phyloP scores from a whole-genome alignment of 2,797 vertebrate species.

The Chaetophractus vellerosus region DNA sequence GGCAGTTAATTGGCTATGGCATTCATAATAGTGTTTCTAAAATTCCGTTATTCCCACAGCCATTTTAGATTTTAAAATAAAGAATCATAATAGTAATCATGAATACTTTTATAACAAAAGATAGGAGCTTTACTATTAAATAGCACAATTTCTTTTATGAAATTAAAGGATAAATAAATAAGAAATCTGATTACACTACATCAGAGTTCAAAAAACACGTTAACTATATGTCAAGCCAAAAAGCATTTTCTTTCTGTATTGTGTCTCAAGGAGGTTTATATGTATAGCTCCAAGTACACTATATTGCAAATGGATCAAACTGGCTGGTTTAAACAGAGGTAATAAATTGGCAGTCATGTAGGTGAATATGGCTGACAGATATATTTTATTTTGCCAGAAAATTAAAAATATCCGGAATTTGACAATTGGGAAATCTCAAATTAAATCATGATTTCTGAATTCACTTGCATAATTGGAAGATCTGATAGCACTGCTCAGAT shows the following conservation, averaged over 20 bases:
- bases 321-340: neutral
- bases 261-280: neutral
- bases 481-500: neutral
- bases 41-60: neutral
- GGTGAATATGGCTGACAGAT: neutral
- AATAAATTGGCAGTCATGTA: neutral
- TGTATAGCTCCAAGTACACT: neutral
- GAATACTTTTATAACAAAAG: neutral
- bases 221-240: constrained; percentile 1
- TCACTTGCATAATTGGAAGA: neutral
- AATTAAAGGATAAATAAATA: neutral
- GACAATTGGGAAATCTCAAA: neutral
- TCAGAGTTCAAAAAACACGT: neutral
- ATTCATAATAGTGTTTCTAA: neutral
- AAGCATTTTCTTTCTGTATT: neutral
- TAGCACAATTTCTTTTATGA: neutral
- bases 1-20: neutral
- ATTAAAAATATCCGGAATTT: neutral
- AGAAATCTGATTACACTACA: neutral
- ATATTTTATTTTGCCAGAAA: constrained; percentile 19
- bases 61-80: neutral
- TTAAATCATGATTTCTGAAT: neutral
- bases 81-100: neutral
- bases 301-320: neutral
- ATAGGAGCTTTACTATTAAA: constrained; percentile 29